phyloP scores from a whole-genome alignment of 2,797 vertebrate genomes.

The Echiichthys vipera region DNA sequence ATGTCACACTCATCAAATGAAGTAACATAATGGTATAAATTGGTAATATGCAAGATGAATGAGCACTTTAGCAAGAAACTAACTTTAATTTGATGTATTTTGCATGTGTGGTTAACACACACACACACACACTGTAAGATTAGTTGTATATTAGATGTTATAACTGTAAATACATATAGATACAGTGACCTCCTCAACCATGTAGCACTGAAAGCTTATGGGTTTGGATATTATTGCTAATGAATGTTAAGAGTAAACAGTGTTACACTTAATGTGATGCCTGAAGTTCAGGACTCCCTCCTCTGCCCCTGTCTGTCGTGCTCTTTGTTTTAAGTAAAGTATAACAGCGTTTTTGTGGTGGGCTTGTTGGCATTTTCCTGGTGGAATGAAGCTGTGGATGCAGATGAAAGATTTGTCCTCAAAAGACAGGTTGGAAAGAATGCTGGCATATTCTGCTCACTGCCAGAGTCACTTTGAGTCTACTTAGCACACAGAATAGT shows the following conservation, averaged over 20 bases:
- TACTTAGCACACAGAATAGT: background rate
- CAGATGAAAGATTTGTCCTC: background rate
- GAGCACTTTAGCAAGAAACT: background rate
- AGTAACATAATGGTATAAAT: background rate
- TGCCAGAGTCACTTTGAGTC: background rate
- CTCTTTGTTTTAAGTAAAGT: background rate
- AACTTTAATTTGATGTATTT: too few relatives aligned
- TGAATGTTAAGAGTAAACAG: constrained; percentile 43
- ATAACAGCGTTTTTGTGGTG: background rate
- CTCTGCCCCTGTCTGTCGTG: background rate
- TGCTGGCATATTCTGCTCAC: background rate
- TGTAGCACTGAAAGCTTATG: constrained; percentile 14
- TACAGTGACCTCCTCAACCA: background rate
- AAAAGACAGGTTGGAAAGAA: background rate
- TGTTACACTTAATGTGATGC: constrained; percentile 39
- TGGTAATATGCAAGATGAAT: background rate
- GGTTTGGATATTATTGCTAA: constrained; percentile 17
- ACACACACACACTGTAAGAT: background rate
- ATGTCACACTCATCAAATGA: background rate
- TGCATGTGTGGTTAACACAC: too few relatives aligned
- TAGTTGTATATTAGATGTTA: constrained; percentile 10
- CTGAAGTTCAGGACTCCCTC: background rate
- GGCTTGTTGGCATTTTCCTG: background rate
- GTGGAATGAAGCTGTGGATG: background rate
- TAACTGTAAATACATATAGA: constrained; percentile 18